Conservation (phyloP, 2,888 invertebrate genomes). For the Synergus laeviventris region DNA sequence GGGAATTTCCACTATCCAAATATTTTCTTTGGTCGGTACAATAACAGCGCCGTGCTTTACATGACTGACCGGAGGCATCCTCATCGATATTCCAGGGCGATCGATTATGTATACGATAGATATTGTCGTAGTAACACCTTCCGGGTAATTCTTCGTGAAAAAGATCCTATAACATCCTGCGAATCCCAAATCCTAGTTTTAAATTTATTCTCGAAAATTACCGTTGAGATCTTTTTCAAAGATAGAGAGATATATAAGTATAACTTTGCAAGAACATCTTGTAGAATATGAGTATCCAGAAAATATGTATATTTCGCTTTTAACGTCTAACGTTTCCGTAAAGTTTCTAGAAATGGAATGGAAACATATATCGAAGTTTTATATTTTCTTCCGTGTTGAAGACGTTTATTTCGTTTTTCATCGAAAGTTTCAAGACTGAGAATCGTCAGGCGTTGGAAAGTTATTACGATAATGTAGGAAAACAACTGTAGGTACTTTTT, state of each 20-base stretch:
- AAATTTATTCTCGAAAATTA: too few relatives aligned
- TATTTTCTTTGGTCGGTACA: constrained; percentile 24
- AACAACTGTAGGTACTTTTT: background rate
- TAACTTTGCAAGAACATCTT: background rate
- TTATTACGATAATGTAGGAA: background rate
- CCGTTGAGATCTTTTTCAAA: too few relatives aligned
- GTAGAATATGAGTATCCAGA: background rate
- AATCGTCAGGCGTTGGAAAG: background rate
- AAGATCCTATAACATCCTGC: background rate
- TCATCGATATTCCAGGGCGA: constrained; percentile 25
- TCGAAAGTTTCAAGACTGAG: background rate
- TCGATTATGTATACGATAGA: constrained; percentile 25
- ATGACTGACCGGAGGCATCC: constrained; percentile 17
- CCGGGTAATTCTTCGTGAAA: constrained; percentile 1
- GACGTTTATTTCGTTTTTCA: background rate
- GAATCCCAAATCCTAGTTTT: too few relatives aligned
- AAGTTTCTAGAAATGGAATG: background rate
- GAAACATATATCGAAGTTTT: background rate
- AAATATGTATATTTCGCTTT: background rate
- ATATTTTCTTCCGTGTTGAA: background rate
- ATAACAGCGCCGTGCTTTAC: constrained; percentile 12
- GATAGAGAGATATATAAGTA: background rate
- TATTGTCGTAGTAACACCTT: constrained; percentile 12
- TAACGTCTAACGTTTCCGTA: background rate
- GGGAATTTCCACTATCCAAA: constrained; percentile 26